Evolutionary conservation across 2,113 vertebrate species (phyloP), one percentile per base, ranked within the genome.

Genomic region (Rhizomys pruinosus): DNA sequence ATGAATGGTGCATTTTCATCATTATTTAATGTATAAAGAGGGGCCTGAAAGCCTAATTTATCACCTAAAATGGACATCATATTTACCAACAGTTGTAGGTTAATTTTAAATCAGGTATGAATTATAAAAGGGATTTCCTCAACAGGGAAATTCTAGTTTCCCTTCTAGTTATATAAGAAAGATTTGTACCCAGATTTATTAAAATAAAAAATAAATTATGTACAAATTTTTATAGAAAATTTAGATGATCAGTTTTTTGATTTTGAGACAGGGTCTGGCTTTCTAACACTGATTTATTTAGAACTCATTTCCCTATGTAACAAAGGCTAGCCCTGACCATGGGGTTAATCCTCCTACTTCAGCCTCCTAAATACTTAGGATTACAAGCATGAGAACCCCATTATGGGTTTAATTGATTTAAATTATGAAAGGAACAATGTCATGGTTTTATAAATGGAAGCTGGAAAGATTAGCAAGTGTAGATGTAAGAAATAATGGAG

Each of bases 381-480:
- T 64, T 42, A 64, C 25, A 64, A 19, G 7, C 22, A 19, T n/a
- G 64, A 68, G 63, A n/a, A 9, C 22, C 47, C 10, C 12, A n/a
- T 52, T 42, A 29, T 16, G 9, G 47, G 34, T 22, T 47, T 84
- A 84, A 34, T 32, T 42, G 81, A 52, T 52, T 85, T 69, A 71
- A 73, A 72, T 39, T 19, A 68, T 57, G n/a, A 89, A 22, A 78
- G 19, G 29, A 69, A 91, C 81, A 29, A 27, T 2, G 79, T 37
- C 20, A 29, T 57, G 44, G 2, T 32, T 86, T 92, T 84, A 91
- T 80, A 39, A 55, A 79, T 59, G 3, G 10, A 76, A 84, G 20
- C 73, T 89, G 84, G 15, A n/a, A 81, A 57, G 57, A 90, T 3
- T 37, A 77, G 8, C 8, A 94, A 90, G 92, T 68, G 23, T 52